These are phyloP conservation scores for Rhorus exstirpatorius DNA, from an alignment of 2,888 invertebrate genomes.

Conservation along the genomic window DNA sequence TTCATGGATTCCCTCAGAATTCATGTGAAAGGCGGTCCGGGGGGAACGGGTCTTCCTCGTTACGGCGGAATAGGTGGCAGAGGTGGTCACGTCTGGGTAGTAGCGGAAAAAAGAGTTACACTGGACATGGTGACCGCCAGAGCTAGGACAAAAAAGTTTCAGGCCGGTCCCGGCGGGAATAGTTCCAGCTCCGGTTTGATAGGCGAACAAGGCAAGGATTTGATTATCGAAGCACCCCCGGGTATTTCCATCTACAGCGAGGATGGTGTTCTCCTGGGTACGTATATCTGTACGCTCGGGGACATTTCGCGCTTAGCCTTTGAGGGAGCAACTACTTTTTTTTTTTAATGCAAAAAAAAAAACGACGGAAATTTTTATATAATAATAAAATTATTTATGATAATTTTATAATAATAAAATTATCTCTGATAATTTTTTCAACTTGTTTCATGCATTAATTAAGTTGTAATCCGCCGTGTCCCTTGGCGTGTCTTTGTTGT, in stretches of 20 bases:
- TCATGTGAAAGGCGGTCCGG: conserved; percentile 93
- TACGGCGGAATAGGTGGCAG: conserved; percentile 96
- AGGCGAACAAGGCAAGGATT: conserved; percentile 91
- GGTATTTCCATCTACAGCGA: conserved; percentile 93
- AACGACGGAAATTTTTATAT: too few relatives aligned
- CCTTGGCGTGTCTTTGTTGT: too few relatives aligned
- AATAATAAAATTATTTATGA: too few relatives aligned
- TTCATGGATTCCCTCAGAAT: conserved; percentile 94
- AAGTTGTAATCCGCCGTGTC: too few relatives aligned
- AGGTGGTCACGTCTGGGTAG: conserved; percentile 94
- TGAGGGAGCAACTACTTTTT: too few relatives aligned
- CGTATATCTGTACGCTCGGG: conserved; percentile 34
- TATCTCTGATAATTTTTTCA: too few relatives aligned
- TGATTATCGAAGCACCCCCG: conserved; percentile 92
- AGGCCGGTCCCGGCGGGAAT: conserved; percentile 91
- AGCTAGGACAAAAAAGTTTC: conserved; percentile 88
- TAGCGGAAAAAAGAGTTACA: conserved; percentile 89
- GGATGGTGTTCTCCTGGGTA: conserved; percentile 89
- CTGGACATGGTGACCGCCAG: conserved; percentile 87
- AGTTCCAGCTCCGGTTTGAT: conserved; percentile 92
- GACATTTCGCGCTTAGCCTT: too few relatives aligned
- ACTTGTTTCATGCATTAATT: too few relatives aligned
- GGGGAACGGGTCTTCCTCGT: conserved; percentile 92
- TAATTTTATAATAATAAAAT: too few relatives aligned
- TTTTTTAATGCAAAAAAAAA: too few relatives aligned